Base-by-base conservation (phyloP, 2,888 invertebrate genomes). In the Himalopsyche japonica region DNA sequence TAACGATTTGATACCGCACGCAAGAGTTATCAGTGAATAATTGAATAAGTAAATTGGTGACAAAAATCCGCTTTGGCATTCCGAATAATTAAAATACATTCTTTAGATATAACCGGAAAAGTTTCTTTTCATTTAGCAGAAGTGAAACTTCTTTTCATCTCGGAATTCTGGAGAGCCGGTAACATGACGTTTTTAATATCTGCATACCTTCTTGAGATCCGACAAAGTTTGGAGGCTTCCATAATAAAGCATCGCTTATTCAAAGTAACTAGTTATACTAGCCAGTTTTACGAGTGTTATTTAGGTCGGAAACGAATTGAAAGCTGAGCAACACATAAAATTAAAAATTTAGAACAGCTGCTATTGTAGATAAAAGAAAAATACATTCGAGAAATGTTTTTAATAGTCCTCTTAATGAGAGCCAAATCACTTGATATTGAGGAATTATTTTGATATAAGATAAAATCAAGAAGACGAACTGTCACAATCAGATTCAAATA, bases 161-260 rank as follows among this genome's bases (percentile, higher is more conserved):
- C 48, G 37, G 57, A 79, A 79, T 20, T 79, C 48, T 27, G 37
- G n/a, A 20, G 48, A 79, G 78, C 47, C 77, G 48, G 76, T 78
- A 85, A 86, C 82, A 82, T 84, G 86, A 82, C 86, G 86, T 85
- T 85, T 86, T 86, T 86, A 86, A 85, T 86, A 86, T 85, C 84
- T 82, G 85, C 86, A 85, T 86, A 82, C 85, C 85, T 37, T 32
- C 70, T 79, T 30, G 34, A 20, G 77, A 43, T 43, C 57, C 57
- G 57, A 57, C 57, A 24, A 57, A 57, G 57, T 57, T 57, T 57
- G 57, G 57, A 57, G 57, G 20, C 57, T 57, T 57, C 57, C 57
- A 57, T 57, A 57, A 57, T 57, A 57, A 57, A 57, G 57, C 57
- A 57, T 57, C 57, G 57, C 57, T 57, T 57, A 57, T 8, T 57